These are phyloP conservation scores for Pygmarrhopalites habei DNA, from an alignment of 1,140 invertebrate genomes.

Conservation along the genomic window DNA sequence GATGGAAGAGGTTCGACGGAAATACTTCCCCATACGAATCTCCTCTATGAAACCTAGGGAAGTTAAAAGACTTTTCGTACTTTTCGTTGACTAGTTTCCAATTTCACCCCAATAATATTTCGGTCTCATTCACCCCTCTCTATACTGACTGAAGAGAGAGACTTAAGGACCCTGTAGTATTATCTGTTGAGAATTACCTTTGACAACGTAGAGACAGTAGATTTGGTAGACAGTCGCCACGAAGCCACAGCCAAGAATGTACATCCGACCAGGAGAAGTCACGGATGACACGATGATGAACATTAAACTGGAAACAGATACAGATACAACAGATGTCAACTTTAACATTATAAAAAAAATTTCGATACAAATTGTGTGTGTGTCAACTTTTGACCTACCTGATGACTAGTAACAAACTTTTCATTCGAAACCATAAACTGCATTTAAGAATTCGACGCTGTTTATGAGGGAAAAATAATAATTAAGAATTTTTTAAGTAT, in stretches of 20 bases:
- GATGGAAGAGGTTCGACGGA: neutral
- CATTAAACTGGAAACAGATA: too few species aligned
- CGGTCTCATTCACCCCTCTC: too few species aligned
- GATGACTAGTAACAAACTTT: neutral
- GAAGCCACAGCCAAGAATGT: conserved; percentile 20
- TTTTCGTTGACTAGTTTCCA: too few species aligned
- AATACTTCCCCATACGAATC: conserved; percentile 16
- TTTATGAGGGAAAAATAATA: neutral
- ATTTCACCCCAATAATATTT: too few species aligned
- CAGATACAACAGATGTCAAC: too few species aligned
- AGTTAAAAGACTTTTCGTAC: too few species aligned
- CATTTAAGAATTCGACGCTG: conserved; percentile 5
- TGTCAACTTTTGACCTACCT: too few species aligned
- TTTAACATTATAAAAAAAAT: too few species aligned
- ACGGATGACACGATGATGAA: conserved; percentile 20
- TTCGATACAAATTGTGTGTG: too few species aligned
- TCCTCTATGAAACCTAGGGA: conserved; percentile 16
- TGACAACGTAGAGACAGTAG: conserved; percentile 28
- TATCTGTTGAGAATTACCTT: too few species aligned
- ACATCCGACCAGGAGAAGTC: conserved; percentile 19
- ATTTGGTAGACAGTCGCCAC: conserved; percentile 22
- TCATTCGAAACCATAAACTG: conserved; percentile 6
- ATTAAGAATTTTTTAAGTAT: neutral
- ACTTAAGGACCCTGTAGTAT: too few species aligned
- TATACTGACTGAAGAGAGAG: too few species aligned